Evolutionary conservation across 1,140 invertebrate species (phyloP), one percentile per base, ranked within the genome.

Genomic region (Aphidius gifuensis): DNA sequence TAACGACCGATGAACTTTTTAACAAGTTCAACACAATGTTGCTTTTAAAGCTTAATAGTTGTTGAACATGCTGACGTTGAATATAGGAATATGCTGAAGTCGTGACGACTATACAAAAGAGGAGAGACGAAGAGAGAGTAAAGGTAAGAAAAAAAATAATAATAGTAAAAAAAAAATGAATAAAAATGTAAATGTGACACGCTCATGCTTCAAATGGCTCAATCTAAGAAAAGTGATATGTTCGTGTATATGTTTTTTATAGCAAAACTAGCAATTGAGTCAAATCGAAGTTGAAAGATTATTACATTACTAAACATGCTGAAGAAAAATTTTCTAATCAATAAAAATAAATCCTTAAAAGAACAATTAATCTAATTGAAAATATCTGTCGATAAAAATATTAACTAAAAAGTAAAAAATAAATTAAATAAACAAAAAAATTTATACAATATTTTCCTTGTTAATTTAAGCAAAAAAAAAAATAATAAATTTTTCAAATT

Each of bases 171-270:
- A 57, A 40, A 11, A 21, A 5, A 9, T 21, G 23, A 44, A 65
- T 56, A 66, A 66, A 62, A 66, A 66, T 60, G 49, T 60, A 49
- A 66, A 50, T 57, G 39, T 46, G 49, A 60, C 64, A 66, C 56
- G 58, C 61, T 66, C 61, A 54, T 67, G 61, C 60, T 47, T 49
- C 54, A 49, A 66, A 66, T 64, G 58, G 48, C 65, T 66, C 50
- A 66, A 66, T 66, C 50, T 47, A 32, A 32, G 23, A 49, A 40
- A 53, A 45, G 51, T 23, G 8, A 9, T 7, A 9, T 16, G 39
- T 11, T 11, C 16, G 50, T 32, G 23, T 32, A 32, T 32, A 32
- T 32, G 4, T 32, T 32, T 32, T 32, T 32, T 32, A 32, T 32
- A 32, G 23, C 4, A 32, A 32, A 32, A 32, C 23, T 32, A 32